Percentiles rank a stretch among this genome's conserved stretches.
Conservation (phyloP, 2,888 invertebrate genomes). For the Macroteleia sp. region DNA sequence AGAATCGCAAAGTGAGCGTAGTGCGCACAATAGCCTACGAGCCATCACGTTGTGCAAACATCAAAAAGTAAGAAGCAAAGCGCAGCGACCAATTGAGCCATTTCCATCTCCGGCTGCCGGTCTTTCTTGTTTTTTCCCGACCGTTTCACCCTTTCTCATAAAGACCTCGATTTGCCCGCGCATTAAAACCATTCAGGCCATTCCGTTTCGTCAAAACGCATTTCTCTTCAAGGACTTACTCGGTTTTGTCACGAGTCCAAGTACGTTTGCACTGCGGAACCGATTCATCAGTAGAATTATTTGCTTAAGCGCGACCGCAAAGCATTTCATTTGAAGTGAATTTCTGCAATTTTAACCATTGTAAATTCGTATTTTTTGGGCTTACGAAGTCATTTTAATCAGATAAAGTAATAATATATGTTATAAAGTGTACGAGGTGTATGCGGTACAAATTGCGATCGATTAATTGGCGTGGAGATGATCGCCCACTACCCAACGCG, state of each 20-base stretch:
- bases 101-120: conserved; percentile 42
- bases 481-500: conserved; percentile 36
- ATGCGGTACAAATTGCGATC: conserved; percentile 47
- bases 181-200: conserved; percentile 62
- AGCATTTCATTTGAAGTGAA: conserved; percentile 4
- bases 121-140: conserved; percentile 40
- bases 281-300: conserved; percentile 17
- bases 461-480: conserved; percentile 53
- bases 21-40: conserved; percentile 57
- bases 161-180: conserved; percentile 50
- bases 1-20: conserved; percentile 78
- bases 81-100: conserved; percentile 45
- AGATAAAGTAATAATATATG: conserved; percentile 30
- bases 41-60: conserved; percentile 81
- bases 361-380: not conserved
- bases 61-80: conserved; percentile 58
- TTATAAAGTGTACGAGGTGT: conserved; percentile 27
- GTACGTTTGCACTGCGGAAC: not conserved
- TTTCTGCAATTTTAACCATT: conserved; percentile 31
- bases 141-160: conserved; percentile 49
- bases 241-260: too few species aligned
- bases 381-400: conserved; percentile 29
- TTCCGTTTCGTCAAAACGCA: conserved; percentile 51
- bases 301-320: conserved; percentile 10
- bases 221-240: conserved; percentile 16